These are phyloP conservation scores for Rhagonycha lutea DNA, from an alignment of 2,888 invertebrate genomes.

Conservation along the genomic window DNA sequence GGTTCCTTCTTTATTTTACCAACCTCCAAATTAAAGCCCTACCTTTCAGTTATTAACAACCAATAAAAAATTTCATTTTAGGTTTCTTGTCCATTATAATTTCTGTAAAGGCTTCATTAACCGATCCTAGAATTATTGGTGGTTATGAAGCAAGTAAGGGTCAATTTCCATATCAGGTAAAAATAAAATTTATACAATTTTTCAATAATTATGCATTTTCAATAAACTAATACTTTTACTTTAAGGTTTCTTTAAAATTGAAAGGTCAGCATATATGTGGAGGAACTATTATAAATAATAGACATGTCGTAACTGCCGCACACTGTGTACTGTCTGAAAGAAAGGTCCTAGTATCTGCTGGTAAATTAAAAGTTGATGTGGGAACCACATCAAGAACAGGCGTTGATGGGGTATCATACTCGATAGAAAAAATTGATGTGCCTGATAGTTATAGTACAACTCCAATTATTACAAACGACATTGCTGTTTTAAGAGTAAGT, in stretches of 20 bases:
- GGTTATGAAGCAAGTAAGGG: neutral
- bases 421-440: neutral
- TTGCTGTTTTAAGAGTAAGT: conserved; percentile 39
- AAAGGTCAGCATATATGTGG: conserved; percentile 33
- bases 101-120: neutral
- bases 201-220: too few relatives aligned
- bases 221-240: neutral
- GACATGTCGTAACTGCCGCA: conserved; percentile 34
- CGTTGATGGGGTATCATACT: neutral
- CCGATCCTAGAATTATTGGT: neutral
- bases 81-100: neutral
- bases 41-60: too few relatives aligned
- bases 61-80: neutral
- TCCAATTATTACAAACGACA: conserved; percentile 34
- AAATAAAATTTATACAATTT: neutral
- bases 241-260: conserved; percentile 30
- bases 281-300: conserved; percentile 35
- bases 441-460: neutral
- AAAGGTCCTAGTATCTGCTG: conserved; percentile 35
- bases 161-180: neutral
- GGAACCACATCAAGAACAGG: conserved; percentile 21
- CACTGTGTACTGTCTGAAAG: conserved; percentile 36
- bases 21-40: too few relatives aligned
- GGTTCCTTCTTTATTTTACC: too few relatives aligned
- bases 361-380: conserved; percentile 33